Percentiles rank a stretch among this genome's conserved stretches.
Conservation (phyloP, 2,797 vertebrate genomes). For the Coccyzus lansbergi region DNA sequence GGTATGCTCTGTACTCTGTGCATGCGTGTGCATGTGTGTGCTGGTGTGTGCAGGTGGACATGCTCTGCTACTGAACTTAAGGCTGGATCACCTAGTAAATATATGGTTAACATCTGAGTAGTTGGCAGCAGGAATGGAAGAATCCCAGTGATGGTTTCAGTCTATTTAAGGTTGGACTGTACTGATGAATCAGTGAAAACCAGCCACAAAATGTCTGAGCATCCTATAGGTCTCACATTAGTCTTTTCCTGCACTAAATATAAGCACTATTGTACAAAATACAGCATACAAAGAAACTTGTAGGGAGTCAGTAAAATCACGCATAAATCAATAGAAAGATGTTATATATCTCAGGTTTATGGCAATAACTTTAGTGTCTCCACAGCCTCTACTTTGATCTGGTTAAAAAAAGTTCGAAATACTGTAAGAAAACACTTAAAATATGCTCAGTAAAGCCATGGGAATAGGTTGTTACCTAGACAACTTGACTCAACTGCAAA, state of each 20-base stretch:
- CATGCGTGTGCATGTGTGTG: rapidly evolving
- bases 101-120: background rate
- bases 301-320: background rate
- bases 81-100: background rate
- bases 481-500: background rate
- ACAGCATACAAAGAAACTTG: background rate
- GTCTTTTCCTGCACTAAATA: background rate
- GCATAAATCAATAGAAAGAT: background rate
- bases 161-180: background rate
- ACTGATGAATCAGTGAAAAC: background rate
- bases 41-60: rapidly evolving
- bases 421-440: background rate
- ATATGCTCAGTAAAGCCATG: background rate
- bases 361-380: background rate
- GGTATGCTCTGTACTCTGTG: background rate
- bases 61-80: background rate
- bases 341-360: background rate
- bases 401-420: background rate
- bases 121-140: background rate
- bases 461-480: background rate
- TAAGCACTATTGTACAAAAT: background rate
- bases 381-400: background rate
- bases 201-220: background rate
- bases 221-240: background rate
- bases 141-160: background rate